Conservation (phyloP, 2,113 vertebrate genomes). For the Micronycteris hirsuta region DNA sequence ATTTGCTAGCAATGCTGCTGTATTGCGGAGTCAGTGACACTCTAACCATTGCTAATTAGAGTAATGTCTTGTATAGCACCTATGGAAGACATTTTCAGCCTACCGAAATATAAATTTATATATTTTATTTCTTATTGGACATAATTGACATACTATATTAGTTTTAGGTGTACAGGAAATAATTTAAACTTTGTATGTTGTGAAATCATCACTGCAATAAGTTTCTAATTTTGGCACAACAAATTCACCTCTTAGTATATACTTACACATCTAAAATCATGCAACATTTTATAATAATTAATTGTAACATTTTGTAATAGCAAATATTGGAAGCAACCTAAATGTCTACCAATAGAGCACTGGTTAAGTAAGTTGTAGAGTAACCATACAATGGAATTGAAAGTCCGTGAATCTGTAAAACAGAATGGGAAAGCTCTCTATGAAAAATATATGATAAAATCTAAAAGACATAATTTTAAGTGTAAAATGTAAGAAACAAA, state of each 20-base stretch:
- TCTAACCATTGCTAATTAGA: not conserved
- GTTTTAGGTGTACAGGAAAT: not conserved
- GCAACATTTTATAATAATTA: no score
- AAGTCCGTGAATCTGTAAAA: not conserved
- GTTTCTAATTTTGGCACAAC: not conserved
- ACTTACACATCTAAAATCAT: not conserved
- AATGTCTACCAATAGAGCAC: not conserved
- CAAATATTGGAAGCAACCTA: not conserved
- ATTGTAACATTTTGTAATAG: not conserved
- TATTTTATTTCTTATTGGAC: not conserved
- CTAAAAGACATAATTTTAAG: not conserved
- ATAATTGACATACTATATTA: not conserved
- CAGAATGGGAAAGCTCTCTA: not conserved
- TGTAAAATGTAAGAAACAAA: not conserved
- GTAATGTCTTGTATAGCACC: not conserved
- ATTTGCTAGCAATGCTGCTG: not conserved
- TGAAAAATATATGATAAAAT: not conserved
- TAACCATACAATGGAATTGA: not conserved
- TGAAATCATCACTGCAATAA: not conserved
- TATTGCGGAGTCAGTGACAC: not conserved
- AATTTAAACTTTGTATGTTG: not conserved
- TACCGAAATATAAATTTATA: not conserved
- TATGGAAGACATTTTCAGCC: not conserved
- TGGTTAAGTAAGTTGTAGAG: not conserved
- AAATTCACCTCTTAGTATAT: not conserved